Evolutionary conservation across 2,888 invertebrate species (phyloP).

Genomic region (Tenthredo scrophulariae): DNA sequence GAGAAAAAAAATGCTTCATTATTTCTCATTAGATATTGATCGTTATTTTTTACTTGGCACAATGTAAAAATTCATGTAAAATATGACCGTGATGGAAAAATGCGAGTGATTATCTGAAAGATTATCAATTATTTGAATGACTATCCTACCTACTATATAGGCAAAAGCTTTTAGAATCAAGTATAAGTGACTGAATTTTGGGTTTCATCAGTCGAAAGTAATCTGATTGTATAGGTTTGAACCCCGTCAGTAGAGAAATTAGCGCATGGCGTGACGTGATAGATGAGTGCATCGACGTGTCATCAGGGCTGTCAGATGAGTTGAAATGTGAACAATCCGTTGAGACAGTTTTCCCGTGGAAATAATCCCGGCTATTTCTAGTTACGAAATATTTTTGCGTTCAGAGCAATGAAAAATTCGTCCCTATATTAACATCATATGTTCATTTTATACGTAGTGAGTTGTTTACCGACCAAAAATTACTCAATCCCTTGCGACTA

Average conservation of each 20-base stretch:
- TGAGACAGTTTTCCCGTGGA: background rate
- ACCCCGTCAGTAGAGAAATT: background rate
- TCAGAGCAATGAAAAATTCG: background rate
- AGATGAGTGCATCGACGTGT: background rate
- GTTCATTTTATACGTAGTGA: background rate
- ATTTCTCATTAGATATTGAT: background rate
- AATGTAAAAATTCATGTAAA: background rate
- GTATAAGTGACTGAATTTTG: background rate
- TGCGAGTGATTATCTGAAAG: background rate
- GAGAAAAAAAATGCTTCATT: background rate
- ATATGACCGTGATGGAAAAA: background rate
- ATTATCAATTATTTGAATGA: background rate
- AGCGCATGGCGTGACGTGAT: background rate
- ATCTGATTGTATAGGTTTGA: background rate
- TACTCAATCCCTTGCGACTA: background rate
- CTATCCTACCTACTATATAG: background rate
- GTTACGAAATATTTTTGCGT: background rate
- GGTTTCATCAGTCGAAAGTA: background rate
- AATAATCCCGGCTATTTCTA: background rate
- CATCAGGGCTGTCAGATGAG: background rate
- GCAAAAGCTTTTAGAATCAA: background rate
- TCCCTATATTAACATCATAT: background rate
- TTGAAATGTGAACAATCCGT: background rate
- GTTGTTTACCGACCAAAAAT: background rate
- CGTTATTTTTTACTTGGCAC: background rate